Conservation (phyloP, 2,888 invertebrate genomes). For the Lepas anatifera region DNA sequence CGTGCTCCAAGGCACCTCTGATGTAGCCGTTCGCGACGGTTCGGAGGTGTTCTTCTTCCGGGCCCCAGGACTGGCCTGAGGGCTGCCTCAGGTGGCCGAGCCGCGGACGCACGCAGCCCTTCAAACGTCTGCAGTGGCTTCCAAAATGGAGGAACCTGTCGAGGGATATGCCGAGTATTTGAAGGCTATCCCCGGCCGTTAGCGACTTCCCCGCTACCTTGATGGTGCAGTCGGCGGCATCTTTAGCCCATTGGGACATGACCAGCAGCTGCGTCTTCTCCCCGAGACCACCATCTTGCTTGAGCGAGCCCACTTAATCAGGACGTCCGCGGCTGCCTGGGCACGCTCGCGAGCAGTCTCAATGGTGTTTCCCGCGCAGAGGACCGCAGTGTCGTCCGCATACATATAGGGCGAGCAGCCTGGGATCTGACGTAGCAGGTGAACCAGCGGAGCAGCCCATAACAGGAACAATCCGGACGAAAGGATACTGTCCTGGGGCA, state of each 20-base stretch:
- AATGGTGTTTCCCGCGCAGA: background rate
- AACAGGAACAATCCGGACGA: background rate
- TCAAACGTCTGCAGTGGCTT: background rate
- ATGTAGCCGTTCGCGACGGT: too few species aligned
- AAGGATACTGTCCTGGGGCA: background rate
- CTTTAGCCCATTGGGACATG: too few species aligned
- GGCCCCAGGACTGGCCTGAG: background rate
- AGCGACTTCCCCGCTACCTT: background rate
- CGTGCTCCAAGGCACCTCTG: too few species aligned
- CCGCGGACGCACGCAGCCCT: background rate
- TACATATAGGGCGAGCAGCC: background rate
- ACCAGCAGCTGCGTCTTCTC: background rate
- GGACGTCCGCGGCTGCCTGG: background rate
- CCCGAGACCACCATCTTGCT: background rate
- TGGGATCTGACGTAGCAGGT: background rate
- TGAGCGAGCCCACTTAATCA: background rate
- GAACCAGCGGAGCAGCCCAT: background rate
- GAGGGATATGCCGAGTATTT: background rate
- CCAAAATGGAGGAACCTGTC: background rate
- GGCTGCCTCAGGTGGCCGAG: background rate
- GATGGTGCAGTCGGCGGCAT: background rate
- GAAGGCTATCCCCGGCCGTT: background rate
- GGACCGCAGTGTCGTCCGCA: background rate
- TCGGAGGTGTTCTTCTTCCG: too few species aligned
- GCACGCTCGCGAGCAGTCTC: background rate